Percentiles rank a stretch among this genome's conserved stretches.
phyloP scores from a whole-genome alignment of 2,888 invertebrate genomes.

The Habrosyne pyritoides region DNA sequence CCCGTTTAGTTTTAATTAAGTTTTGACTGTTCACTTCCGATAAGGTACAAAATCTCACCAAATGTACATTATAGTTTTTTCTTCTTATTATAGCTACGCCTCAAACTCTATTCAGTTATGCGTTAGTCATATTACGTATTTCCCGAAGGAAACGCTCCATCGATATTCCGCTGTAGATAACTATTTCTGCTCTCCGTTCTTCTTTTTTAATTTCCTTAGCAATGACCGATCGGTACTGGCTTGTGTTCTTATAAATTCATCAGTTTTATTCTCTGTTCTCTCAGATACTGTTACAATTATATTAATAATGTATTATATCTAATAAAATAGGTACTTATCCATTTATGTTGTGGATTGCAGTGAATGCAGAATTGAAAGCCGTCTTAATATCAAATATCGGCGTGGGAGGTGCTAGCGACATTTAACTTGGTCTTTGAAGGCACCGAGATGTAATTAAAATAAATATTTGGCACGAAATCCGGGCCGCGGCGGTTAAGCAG shows the following conservation, averaged over 20 bases:
- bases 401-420: slow-evolving; percentile 57
- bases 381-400: slow-evolving; percentile 59
- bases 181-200: slow-evolving; percentile 33
- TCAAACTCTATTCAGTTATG: slow-evolving; percentile 49
- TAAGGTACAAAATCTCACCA: slow-evolving; percentile 40
- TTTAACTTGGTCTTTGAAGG: slow-evolving; percentile 68
- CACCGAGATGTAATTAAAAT: slow-evolving; percentile 79
- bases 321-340: not conserved
- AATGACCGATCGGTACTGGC: slow-evolving; percentile 27
- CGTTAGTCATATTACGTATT: slow-evolving; percentile 56
- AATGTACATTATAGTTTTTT: slow-evolving; percentile 49
- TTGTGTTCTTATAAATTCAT: slow-evolving; percentile 18
- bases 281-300: not conserved
- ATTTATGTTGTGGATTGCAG: not conserved
- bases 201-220: slow-evolving; percentile 37
- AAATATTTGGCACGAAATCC: slow-evolving; percentile 81
- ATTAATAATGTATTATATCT: too few relatives aligned
- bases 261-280: not conserved
- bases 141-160: slow-evolving; percentile 52
- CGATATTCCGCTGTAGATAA: slow-evolving; percentile 44
- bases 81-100: slow-evolving; percentile 51
- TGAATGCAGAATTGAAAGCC: slow-evolving; percentile 14
- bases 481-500: slow-evolving; percentile 76
- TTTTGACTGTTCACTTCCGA: slow-evolving; percentile 65
- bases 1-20: slow-evolving; percentile 75